phyloP scores from a whole-genome alignment of 1,140 invertebrate genomes.

The Zophobas morio region DNA sequence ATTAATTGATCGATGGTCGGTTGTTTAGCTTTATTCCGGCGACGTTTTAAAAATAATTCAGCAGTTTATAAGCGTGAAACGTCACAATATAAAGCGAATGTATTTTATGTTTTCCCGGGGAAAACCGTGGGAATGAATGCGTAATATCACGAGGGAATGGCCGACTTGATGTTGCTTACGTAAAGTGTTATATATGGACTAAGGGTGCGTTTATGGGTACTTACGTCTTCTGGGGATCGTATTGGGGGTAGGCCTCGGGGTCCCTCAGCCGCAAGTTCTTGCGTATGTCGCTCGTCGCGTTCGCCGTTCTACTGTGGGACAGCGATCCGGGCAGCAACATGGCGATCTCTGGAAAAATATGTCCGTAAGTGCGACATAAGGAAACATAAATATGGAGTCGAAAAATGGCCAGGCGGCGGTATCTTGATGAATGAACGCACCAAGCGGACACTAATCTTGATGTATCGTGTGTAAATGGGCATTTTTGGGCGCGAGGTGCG shows the following conservation, averaged over 20 bases:
- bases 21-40: background rate
- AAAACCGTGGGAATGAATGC: constrained; percentile 26
- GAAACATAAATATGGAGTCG: constrained; percentile 22
- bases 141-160: constrained; percentile 3
- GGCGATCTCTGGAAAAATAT: constrained; percentile 79
- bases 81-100: constrained; percentile 26
- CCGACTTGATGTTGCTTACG: constrained; percentile 10
- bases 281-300: constrained; percentile 82
- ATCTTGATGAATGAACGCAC: constrained; percentile 53
- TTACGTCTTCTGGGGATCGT: constrained; percentile 86
- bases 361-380: constrained; percentile 50
- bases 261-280: constrained; percentile 82
- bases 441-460: constrained; percentile 50
- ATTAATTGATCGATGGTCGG: constrained; percentile 38
- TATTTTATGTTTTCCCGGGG: constrained; percentile 19
- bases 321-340: constrained; percentile 83
- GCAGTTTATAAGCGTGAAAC: constrained; percentile 20
- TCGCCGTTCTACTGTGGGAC: constrained; percentile 77
- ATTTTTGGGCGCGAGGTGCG: constrained; percentile 6
- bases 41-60: constrained; percentile 16
- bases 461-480: constrained; percentile 53
- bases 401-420: constrained; percentile 40
- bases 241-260: constrained; percentile 78
- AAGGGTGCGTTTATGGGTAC: constrained; percentile 63
- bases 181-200: constrained; percentile 26